phyloP scores from a whole-genome alignment of 2,888 invertebrate species.

The Pammene aurita region DNA sequence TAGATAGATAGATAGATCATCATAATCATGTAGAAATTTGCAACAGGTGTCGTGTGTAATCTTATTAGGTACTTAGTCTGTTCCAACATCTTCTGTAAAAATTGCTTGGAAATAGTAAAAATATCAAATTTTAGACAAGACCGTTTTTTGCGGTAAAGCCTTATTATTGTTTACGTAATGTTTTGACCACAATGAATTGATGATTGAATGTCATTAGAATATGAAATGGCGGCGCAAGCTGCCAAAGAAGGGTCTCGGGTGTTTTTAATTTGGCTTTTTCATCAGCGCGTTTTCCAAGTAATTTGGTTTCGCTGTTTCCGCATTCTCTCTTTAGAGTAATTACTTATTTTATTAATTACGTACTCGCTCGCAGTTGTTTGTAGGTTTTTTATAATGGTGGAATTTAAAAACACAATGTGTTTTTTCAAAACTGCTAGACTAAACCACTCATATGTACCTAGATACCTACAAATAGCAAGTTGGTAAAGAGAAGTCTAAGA shows the following conservation, averaged over 20 bases:
- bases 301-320: constrained; percentile 52
- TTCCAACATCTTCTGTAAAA: too few relatives aligned
- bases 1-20: too few relatives aligned
- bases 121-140: too few relatives aligned
- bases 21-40: too few relatives aligned
- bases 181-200: constrained; percentile 54
- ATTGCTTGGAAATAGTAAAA: too few relatives aligned
- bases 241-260: constrained; percentile 59
- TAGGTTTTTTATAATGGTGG: not conserved
- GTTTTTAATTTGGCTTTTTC: constrained; percentile 68
- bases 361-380: constrained; percentile 39
- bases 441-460: too few relatives aligned
- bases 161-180: constrained; percentile 33
- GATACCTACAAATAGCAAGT: not conserved
- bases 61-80: too few relatives aligned
- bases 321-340: constrained; percentile 49
- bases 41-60: too few relatives aligned
- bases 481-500: not conserved
- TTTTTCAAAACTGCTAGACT: too few relatives aligned
- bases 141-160: too few relatives aligned
- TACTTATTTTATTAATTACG: constrained; percentile 52
- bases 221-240: constrained; percentile 64
- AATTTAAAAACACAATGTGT: not conserved
- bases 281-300: constrained; percentile 49
- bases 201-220: constrained; percentile 72